Evolutionary conservation across 2,888 invertebrate genomes (phyloP), one percentile per base, ranked within the genome.

Genomic region (Tethea ocularis): DNA sequence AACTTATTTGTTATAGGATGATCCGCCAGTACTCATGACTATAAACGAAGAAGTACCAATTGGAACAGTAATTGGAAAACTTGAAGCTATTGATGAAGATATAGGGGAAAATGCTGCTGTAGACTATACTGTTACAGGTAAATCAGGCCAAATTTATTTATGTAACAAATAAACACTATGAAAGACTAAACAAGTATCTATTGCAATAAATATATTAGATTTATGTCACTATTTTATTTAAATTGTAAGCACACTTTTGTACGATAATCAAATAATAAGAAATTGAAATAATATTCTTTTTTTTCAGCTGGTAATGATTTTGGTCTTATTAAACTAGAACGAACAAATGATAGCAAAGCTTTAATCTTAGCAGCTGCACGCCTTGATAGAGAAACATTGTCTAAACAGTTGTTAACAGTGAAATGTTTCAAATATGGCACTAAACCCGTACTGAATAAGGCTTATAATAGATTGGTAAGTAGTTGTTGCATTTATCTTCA

Each of bases 61-160:
- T 0, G 96, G 95, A 17, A 95, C 95, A 0, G 87, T 94, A 4
- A 94, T 97, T 11, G 97, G 96, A 0, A 90, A 93, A 55, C 81
- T 97, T 13, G 91, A 94, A 68, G 97, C 97, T 0, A 84, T 96
- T 22, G 97, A 97, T 75, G 95, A 95, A 72, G 97, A 97, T 69
- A 94, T 95, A 11, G 95, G 92, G 4, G 96, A 96, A 11, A 97
- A 97, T 80, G 96, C 96, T 0, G 94, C 94, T 60, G 95, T 97
- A 61, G 96, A 96, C 73, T 97, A 97, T 71, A 88, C 94, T 0
- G 96, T 97, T 17, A 95, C 94, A 57, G 95, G 94, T 95, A 82
- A 74, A 78, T 36, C 3, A 6, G n/a, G n/a, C n/a, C n/a, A n/a
- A n/a, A n/a, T n/a, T n/a, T n/a, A n/a, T n/a, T n/a, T n/a, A n/a